Conservation (phyloP, 2,797 vertebrate genomes). For the Gymnoscopelus microlampas region DNA sequence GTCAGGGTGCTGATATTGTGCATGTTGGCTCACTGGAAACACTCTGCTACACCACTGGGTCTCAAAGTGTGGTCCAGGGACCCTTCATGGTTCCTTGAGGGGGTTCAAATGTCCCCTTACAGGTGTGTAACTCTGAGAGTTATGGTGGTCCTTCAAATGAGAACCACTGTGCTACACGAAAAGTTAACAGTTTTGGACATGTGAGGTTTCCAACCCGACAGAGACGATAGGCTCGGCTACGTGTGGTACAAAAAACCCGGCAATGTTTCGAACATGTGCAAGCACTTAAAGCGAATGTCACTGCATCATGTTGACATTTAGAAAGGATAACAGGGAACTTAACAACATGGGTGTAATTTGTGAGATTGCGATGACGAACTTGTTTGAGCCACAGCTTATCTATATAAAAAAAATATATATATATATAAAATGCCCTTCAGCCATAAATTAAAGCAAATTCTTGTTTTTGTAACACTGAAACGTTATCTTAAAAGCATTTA, state of each 20-base stretch:
- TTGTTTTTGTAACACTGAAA: slow-evolving; percentile 28
- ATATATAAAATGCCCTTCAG: slow-evolving; percentile 28
- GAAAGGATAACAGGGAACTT: slow-evolving; percentile 1
- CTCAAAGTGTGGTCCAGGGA: too few relatives aligned
- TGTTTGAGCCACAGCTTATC: slow-evolving; percentile 3
- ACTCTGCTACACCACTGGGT: too few relatives aligned
- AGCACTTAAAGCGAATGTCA: neutral
- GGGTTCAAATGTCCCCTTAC: too few relatives aligned
- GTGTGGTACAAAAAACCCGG: slow-evolving; percentile 37
- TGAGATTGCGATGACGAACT: slow-evolving; percentile 6
- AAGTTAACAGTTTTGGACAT: too few relatives aligned
- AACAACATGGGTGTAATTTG: neutral
- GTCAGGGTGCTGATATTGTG: too few relatives aligned
- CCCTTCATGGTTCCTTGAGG: too few relatives aligned
- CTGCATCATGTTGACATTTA: slow-evolving; percentile 31
- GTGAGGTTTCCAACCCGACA: too few relatives aligned
- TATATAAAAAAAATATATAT: neutral
- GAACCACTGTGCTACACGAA: too few relatives aligned
- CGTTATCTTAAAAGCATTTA: neutral
- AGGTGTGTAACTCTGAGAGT: too few relatives aligned
- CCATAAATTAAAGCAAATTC: slow-evolving; percentile 26
- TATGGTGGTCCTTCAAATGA: too few relatives aligned
- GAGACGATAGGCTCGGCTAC: neutral
- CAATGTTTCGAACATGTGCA: slow-evolving; percentile 28
- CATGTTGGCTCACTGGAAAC: too few relatives aligned